A percentile compares a stretch with the other conserved stretches of the same genome.
These are phyloP conservation scores for Corythucha ciliata DNA, from an alignment of 2,888 invertebrate genomes.

Conservation along the genomic window DNA sequence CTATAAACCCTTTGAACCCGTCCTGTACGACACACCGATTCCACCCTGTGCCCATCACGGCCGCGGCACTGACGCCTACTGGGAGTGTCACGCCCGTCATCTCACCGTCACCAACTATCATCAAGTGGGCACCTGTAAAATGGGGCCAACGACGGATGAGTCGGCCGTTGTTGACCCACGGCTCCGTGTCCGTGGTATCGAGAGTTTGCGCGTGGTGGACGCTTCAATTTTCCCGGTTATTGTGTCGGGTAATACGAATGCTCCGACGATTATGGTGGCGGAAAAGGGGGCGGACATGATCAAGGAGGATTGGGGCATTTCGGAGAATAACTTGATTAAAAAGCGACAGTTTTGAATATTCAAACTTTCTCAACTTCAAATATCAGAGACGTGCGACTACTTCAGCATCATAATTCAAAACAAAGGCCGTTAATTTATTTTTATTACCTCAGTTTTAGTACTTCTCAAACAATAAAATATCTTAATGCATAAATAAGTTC, in stretches of 20 bases:
- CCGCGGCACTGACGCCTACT: conserved; percentile 53
- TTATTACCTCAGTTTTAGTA: too few species aligned
- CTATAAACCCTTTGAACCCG: conserved; percentile 50
- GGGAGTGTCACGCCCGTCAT: conserved; percentile 54
- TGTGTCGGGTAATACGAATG: conserved; percentile 56
- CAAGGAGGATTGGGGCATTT: conserved; percentile 34
- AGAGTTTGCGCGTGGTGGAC: conserved; percentile 56
- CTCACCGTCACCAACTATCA: conserved; percentile 56
- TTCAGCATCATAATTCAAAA: too few species aligned
- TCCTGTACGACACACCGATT: conserved; percentile 47
- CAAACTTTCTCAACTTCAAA: too few species aligned
- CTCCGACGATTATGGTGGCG: conserved; percentile 60
- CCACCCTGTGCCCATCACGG: conserved; percentile 47
- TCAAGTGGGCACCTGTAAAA: conserved; percentile 50
- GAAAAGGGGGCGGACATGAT: conserved; percentile 48
- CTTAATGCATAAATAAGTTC: too few species aligned
- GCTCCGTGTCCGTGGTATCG: conserved; percentile 52
- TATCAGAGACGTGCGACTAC: too few species aligned
- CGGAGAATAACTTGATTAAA: too few species aligned
- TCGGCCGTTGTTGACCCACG: conserved; percentile 49
- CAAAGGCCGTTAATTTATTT: too few species aligned
- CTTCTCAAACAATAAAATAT: too few species aligned
- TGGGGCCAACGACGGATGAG: conserved; percentile 47
- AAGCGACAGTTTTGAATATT: too few species aligned
- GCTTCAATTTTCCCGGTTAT: conserved; percentile 58